Evolutionary conservation across 2,113 vertebrate species (phyloP), one percentile per base, ranked within the genome.

Genomic region (Mionectes macconnelli): DNA sequence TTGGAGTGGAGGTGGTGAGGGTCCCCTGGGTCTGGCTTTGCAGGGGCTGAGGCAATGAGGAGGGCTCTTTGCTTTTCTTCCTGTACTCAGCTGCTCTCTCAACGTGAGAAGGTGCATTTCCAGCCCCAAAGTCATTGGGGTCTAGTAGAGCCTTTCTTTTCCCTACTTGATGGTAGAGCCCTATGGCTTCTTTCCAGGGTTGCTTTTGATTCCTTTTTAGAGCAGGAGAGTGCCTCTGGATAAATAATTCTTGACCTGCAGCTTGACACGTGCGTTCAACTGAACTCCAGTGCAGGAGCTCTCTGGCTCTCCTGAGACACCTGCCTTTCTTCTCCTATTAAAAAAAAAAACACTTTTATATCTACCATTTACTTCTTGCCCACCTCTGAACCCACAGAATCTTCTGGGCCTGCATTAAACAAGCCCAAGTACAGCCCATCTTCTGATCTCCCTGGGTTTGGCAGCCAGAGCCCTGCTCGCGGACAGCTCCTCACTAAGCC

Each of bases 181-280:
- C 42, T 47, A 1, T 10, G 0, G 0, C 69, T 95, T 59, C 66
- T 76, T 75, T 73, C 62, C 28, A 25, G 25, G 37, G 12, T 5
- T 50, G 6, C 45, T 68, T 85, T 44, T 13, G 28, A 8, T 68
- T 89, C 44, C 20, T 40, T 76, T 66, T 76, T 5, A 7, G 69
- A 84, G 56, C 8, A 33, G 64, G 30, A 39, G 22, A 42, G 27
- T 13, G 16, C 18, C 47, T 55, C 64, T 40, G 59, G 73, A 70
- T 79, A 64, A 87, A 75, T 47, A 72, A 81, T 89, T 78, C 81
- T 37, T 60, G 57, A 52, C 74, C 92, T n/a, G 31, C n/a, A 55
- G 69, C 75, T 68, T n/a, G 21, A 35, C 42, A 37, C 2, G 0
- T 2, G 2, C 0, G 0, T 47, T 64, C 66, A 39, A 2, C 49